phyloP scores from a whole-genome alignment of 2,113 vertebrate genomes.

The Spheniscus mendiculus region DNA sequence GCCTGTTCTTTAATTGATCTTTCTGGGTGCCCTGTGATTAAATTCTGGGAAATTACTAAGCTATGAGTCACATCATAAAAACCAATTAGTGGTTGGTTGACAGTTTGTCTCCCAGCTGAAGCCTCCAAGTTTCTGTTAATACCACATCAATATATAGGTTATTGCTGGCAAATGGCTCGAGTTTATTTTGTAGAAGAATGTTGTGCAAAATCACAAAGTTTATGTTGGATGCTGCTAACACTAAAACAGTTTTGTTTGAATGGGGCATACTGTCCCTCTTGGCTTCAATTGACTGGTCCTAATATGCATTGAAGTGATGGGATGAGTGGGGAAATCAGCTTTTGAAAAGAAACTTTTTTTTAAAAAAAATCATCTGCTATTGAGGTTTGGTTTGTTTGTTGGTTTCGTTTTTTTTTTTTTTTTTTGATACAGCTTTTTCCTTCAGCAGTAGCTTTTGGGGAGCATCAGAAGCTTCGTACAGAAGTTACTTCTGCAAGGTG shows the following conservation, averaged over 20 bases:
- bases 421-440: background rate
- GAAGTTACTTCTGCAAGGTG: slow-evolving; percentile 25
- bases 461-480: background rate
- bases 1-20: slow-evolving; percentile 66
- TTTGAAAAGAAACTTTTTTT: background rate
- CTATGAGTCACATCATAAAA: slow-evolving; percentile 72
- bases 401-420: too few species aligned
- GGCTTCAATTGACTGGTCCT: background rate
- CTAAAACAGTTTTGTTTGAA: slow-evolving; percentile 36
- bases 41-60: slow-evolving; percentile 71
- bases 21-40: slow-evolving; percentile 60
- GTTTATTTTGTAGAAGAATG: slow-evolving; percentile 56
- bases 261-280: background rate
- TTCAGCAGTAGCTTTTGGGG: background rate
- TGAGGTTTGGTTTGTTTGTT: background rate
- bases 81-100: slow-evolving; percentile 66
- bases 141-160: slow-evolving; percentile 22
- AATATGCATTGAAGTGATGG: background rate
- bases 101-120: slow-evolving; percentile 65
- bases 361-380: background rate
- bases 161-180: slow-evolving; percentile 33
- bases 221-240: background rate
- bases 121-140: slow-evolving; percentile 36
- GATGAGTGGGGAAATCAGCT: background rate
- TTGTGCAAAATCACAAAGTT: slow-evolving; percentile 7